phyloP scores from a whole-genome alignment of 1,140 invertebrate genomes.

The Bradynema listronoti region DNA sequence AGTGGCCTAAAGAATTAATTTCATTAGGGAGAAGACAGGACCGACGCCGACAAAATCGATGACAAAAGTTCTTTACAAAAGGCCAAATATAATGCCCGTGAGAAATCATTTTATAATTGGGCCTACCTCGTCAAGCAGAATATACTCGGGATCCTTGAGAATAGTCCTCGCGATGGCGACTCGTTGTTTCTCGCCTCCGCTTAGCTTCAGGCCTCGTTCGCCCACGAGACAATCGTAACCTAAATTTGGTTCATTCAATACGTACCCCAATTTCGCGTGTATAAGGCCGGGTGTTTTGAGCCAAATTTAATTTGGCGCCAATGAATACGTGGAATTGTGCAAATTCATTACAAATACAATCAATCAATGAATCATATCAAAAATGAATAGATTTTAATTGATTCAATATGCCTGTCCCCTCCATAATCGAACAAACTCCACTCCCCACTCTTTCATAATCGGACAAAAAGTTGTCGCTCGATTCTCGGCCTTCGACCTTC shows the following conservation, averaged over 20 bases:
- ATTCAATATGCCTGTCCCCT: neutral
- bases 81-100: too few relatives aligned
- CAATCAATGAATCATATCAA: neutral
- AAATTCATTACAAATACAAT: slow-evolving; percentile 2
- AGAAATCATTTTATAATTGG: too few relatives aligned
- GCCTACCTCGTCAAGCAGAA: slow-evolving; percentile 81
- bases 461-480: too few relatives aligned
- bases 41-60: too few relatives aligned
- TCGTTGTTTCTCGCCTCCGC: slow-evolving; percentile 83
- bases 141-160: slow-evolving; percentile 76
- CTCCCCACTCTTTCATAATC: too few relatives aligned
- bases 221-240: slow-evolving; percentile 61
- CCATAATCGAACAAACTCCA: too few relatives aligned
- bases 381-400: neutral
- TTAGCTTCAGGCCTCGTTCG: slow-evolving; percentile 61
- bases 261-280: too few relatives aligned
- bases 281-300: too few relatives aligned
- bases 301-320: slow-evolving; percentile 56
- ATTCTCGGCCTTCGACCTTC: too few relatives aligned
- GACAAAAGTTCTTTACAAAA: too few relatives aligned
- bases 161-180: slow-evolving; percentile 84
- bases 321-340: neutral
- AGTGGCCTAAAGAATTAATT: slow-evolving; percentile 53
- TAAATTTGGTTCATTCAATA: too few relatives aligned
- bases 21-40: slow-evolving; percentile 7